Evolutionary conservation across 1,140 invertebrate genomes (phyloP), one percentile per base, ranked within the genome.

Genomic region (Dendrolimus kikuchii): DNA sequence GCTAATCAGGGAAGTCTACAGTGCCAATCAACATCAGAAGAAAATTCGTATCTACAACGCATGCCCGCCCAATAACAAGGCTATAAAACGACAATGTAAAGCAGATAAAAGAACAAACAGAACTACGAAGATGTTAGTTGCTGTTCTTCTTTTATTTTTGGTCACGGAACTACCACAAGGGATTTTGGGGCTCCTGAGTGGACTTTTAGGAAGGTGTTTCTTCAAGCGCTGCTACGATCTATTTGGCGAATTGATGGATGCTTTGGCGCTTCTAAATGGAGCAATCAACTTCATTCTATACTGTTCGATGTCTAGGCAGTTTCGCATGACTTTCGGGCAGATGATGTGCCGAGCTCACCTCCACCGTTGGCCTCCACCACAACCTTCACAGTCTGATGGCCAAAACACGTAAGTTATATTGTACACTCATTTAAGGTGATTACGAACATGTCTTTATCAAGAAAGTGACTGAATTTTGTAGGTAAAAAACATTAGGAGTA

Each of bases 241-340:
- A 39, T 93, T 97, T 53, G 96, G 95, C 0, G 95, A 97, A 72
- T 68, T 98, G 6, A 95, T 98, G 93, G 97, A 99, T 77, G 91
- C 97, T 6, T 83, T 98, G 53, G 97, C 97, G 0, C 86, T 98
- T 5, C 86, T 98, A 40, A 99, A 98, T 86, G 95, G 95, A 5
- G 94, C 95, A 6, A 94, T 98, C 49, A 98, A 98, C 75, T 98
- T 99, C 76, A 93, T 98, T 41, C 90, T 99, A 5, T 99, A 98
- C 76, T 98, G 96, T 64, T 92, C 93, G 37, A 99, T 98, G 97
- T 96, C 95, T 49, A 89, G 94, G 50, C 96, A 98, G 88, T 98
- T 98, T 80, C 89, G 96, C 8, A 90, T 92, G 52, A 96, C 95
- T 3, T 98, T 97, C 76, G 91, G 92, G 5, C 91, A 92, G 56